Conservation (phyloP, 2,797 vertebrate species). For the Sebastes minor region DNA sequence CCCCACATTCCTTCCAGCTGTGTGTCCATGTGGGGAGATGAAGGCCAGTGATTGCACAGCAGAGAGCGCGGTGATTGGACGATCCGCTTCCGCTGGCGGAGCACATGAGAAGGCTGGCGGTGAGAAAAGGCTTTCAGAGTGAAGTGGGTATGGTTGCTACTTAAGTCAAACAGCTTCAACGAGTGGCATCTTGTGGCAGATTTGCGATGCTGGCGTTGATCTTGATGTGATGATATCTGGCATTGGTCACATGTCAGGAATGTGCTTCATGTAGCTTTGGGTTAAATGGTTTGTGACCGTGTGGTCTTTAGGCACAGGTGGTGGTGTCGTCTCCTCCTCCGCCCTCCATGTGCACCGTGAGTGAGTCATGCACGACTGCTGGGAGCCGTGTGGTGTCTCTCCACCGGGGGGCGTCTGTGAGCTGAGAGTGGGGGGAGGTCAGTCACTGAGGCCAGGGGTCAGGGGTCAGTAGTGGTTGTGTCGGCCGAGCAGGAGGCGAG, state of each 20-base stretch:
- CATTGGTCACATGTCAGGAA: conserved; percentile 43
- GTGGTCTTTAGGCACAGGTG: conserved; percentile 80
- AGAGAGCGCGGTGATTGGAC: conserved; percentile 13
- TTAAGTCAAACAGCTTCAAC: background rate
- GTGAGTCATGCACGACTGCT: background rate
- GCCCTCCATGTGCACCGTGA: conserved; percentile 10
- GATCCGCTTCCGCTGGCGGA: background rate
- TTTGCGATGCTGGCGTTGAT: background rate
- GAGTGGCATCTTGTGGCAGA: background rate
- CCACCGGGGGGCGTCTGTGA: background rate
- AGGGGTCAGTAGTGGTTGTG: conserved; percentile 81
- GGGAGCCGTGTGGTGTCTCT: conserved; percentile 25
- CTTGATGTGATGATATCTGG: background rate
- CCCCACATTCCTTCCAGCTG: conserved; percentile 14
- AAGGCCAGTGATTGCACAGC: conserved; percentile 24
- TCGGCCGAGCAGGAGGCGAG: conserved; percentile 45
- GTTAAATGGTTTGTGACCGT: conserved; percentile 27
- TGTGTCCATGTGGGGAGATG: conserved; percentile 5
- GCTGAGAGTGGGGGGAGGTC: conserved; percentile 13
- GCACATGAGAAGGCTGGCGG: conserved; percentile 34
- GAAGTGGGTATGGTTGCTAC: background rate
- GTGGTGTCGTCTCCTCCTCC: conserved; percentile 51
- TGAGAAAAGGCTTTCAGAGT: conserved; percentile 8
- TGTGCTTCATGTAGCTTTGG: conserved; percentile 55
- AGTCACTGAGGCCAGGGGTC: conserved; percentile 47